A percentile compares a stretch with the other conserved stretches of the same genome.
These are phyloP conservation scores for Ctenopoma kingsleyae DNA, from an alignment of 2,797 vertebrate genomes.

Conservation along the genomic window DNA sequence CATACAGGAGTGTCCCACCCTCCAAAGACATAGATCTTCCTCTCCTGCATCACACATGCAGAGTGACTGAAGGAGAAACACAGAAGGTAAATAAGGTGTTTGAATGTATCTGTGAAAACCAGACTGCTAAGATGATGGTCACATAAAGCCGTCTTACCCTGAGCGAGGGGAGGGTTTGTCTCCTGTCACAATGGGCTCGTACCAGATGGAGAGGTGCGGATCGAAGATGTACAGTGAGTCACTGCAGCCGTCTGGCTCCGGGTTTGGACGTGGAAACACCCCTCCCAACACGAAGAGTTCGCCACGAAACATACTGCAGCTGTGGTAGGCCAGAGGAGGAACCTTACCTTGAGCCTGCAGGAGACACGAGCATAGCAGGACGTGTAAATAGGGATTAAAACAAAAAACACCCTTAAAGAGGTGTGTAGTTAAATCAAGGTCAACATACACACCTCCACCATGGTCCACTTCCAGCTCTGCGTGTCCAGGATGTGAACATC, in stretches of 20 bases:
- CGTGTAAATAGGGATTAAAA: not conserved
- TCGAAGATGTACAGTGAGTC: slow-evolving; percentile 89
- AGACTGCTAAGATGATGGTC: not conserved
- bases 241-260: slow-evolving; percentile 87
- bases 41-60: slow-evolving; percentile 85
- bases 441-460: slow-evolving; percentile 75
- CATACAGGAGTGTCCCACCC: slow-evolving; percentile 90
- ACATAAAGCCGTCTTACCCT: slow-evolving; percentile 51
- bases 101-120: not conserved
- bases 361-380: not conserved
- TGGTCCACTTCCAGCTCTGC: slow-evolving; percentile 86
- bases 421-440: not conserved
- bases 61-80: slow-evolving; percentile 80
- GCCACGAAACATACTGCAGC: slow-evolving; percentile 85
- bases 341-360: slow-evolving; percentile 85
- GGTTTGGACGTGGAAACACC: slow-evolving; percentile 83
- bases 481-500: slow-evolving; percentile 88
- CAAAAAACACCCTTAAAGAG: not conserved
- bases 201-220: slow-evolving; percentile 85
- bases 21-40: slow-evolving; percentile 87
- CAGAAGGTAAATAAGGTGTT: fast-evolving
- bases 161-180: slow-evolving; percentile 82
- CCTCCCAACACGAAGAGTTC: slow-evolving; percentile 88
- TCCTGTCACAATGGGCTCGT: slow-evolving; percentile 88
- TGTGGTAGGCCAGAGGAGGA: slow-evolving; percentile 86